Percentiles rank a stretch among this genome's conserved stretches.
Evolutionary conservation across 2,113 vertebrate species (phyloP).

Genomic region (Zapornia atra): DNA sequence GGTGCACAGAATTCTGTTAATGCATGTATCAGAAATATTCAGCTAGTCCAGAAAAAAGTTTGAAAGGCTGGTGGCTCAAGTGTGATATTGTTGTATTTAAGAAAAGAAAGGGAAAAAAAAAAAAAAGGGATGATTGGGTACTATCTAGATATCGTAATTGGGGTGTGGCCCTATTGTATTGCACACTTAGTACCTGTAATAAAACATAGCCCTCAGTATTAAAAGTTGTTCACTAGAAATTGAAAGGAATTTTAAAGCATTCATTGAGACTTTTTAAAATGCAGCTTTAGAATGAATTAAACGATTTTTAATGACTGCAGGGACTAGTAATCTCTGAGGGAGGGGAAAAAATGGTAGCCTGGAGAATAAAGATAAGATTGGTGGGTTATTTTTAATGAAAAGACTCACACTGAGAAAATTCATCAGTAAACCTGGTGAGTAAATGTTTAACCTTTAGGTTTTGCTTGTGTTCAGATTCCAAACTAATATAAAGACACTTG

Average conservation of each 20-base stretch:
- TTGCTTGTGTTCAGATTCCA: not conserved
- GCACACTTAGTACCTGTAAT: not conserved
- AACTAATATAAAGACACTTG: not conserved
- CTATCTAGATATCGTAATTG: not conserved
- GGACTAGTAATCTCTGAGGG: not conserved
- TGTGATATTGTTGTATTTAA: not conserved
- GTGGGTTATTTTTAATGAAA: not conserved
- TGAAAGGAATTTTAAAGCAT: not conserved
- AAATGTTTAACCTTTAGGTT: constrained; percentile 5
- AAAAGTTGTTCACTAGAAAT: not conserved
- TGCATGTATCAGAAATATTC: not conserved
- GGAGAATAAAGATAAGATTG: not conserved
- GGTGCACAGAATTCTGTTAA: not conserved
- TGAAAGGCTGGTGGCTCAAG: not conserved
- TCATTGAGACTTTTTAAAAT: not conserved
- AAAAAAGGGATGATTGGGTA: not conserved
- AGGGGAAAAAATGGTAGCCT: not conserved
- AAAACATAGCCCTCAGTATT: not conserved
- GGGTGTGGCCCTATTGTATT: not conserved
- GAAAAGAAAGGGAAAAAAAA: not conserved
- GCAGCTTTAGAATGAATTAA: not conserved
- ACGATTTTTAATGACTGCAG: not conserved
- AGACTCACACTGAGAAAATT: not conserved
- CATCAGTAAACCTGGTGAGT: not conserved
- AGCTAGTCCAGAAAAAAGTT: not conserved